Percentiles rank a stretch among this genome's conserved stretches.
phyloP scores from a whole-genome alignment of 2,797 vertebrate species.

The Cossypha dichroa region DNA sequence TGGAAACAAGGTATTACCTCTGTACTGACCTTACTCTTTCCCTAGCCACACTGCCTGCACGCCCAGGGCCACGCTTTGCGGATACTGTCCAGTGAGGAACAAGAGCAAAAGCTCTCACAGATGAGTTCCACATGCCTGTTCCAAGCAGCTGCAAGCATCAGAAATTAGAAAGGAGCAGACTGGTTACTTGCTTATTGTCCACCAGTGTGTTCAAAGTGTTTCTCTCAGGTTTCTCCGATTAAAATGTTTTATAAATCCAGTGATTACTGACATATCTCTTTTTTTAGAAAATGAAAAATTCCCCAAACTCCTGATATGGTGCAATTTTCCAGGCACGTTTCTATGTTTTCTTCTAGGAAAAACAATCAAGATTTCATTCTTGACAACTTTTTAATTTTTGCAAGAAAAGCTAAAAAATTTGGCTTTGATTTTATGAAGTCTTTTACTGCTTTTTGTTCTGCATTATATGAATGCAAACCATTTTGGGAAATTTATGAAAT shows the following conservation, averaged over 20 bases:
- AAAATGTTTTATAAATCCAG: constrained; percentile 60
- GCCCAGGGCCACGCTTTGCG: constrained; percentile 31
- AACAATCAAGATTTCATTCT: constrained; percentile 52
- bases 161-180: constrained; percentile 8
- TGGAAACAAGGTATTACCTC: constrained; percentile 64
- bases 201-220: constrained; percentile 50
- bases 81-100: constrained; percentile 28
- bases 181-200: not conserved
- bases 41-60: constrained; percentile 59
- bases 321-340: constrained; percentile 67
- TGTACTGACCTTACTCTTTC: constrained; percentile 37
- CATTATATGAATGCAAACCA: constrained; percentile 61
- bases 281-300: constrained; percentile 12
- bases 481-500: constrained; percentile 26
- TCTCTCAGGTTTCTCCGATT: constrained; percentile 70
- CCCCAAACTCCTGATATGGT: constrained; percentile 8
- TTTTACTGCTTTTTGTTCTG: constrained; percentile 60
- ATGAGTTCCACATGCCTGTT: not conserved
- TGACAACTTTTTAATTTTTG: constrained; percentile 62
- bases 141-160: constrained; percentile 13
- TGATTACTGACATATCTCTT: constrained; percentile 16
- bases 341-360: constrained; percentile 61
- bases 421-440: constrained; percentile 40
- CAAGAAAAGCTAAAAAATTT: constrained; percentile 56
- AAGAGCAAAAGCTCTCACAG: not conserved